Evolutionary conservation across 2,797 vertebrate species (phyloP).

Genomic region (Mionectes olivaceus): DNA sequence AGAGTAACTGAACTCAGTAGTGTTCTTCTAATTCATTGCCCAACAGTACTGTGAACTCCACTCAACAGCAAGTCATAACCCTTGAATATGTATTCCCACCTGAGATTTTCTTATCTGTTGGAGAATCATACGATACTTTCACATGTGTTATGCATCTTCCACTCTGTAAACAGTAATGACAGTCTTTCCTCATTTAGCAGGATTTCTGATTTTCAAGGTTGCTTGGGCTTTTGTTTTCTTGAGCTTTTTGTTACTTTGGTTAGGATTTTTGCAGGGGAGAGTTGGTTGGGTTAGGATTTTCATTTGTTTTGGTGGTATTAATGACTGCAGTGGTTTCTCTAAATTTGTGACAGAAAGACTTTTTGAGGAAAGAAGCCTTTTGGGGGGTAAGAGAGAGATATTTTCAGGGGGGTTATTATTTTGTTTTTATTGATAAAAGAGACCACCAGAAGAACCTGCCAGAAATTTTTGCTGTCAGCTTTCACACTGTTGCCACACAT

Average conservation of each 20-base stretch:
- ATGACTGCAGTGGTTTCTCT: background rate
- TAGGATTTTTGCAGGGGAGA: accelerated
- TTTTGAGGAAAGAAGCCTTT: background rate
- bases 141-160: background rate
- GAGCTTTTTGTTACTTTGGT: background rate
- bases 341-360: background rate
- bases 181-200: background rate
- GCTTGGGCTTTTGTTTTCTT: background rate
- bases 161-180: background rate
- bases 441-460: background rate
- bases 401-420: background rate
- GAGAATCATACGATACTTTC: background rate
- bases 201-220: constrained; percentile 8
- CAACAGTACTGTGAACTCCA: constrained; percentile 35
- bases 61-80: constrained; percentile 14
- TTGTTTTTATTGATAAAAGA: background rate
- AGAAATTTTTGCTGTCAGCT: background rate
- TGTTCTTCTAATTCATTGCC: constrained; percentile 50
- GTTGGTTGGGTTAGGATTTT: background rate
- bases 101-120: background rate
- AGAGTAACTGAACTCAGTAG: constrained; percentile 58
- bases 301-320: background rate
- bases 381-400: accelerated
- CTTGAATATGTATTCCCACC: constrained; percentile 11
- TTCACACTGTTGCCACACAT: background rate